Base-by-base conservation (phyloP, 2,113 vertebrate species). In the Bettongia penicillata region DNA sequence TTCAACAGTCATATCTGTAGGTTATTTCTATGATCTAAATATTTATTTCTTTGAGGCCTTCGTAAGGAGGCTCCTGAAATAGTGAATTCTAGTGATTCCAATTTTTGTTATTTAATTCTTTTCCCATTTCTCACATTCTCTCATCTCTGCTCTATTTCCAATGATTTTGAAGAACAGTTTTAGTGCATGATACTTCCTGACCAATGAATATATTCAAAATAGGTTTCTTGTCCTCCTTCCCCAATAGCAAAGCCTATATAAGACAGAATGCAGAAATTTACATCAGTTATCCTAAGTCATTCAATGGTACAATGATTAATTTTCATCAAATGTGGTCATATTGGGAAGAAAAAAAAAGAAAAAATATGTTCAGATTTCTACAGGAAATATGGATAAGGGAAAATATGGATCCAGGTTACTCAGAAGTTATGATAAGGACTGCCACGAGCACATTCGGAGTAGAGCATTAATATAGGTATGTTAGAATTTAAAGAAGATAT, bases 361-460 rank as follows among this genome's bases (percentile, higher is more conserved):
- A 37, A 61, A 77, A 77, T 7, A 77, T 77, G 37, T n/a, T 90
- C 43, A 28, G 11, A 61, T 77, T 84, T 48, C 51, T 22, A 25
- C 1, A 1, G 68, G 31, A 84, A 48, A 48, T 48, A 8, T 90
- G 91, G 37, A 0, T 3, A 2, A 55, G 50, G 68, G 28, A 51
- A 25, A 48, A 28, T 2, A 1, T 0, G 1, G 19, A 0, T 3
- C 16, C 1, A 43, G 68, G 19, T 84, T n/a, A 84, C n/a, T 43
- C n/a, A 84, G n/a, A 84, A 19, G 23, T 43, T 43, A n/a, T 8
- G 16, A 16, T 84, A 77, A 77, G 37, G 68, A 7, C n/a, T n/a
- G 0, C 5, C 16, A 14, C 16, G 19, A 37, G 68, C 28, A 77
- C 16, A 8, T 77, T 77, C 68, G n/a, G 37, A 43, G n/a, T n/a